Percentiles rank a stretch among this genome's conserved stretches.
Evolutionary conservation across 2,797 vertebrate genomes (phyloP).

Genomic region (Prionace glauca): DNA sequence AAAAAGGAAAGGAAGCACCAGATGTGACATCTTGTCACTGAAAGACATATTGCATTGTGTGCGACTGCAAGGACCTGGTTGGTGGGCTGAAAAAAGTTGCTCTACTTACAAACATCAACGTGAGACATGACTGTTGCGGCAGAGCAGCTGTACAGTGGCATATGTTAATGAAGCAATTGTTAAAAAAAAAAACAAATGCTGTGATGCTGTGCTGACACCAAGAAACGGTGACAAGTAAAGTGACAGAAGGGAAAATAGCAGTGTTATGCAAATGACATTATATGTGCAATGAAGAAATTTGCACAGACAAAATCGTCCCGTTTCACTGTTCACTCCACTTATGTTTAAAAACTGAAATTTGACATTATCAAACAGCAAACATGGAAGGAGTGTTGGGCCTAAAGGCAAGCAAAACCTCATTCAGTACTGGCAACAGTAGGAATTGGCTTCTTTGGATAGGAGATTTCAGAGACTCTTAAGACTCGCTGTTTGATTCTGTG

Average conservation of each 20-base stretch:
- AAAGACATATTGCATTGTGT: background rate
- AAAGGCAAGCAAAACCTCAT: background rate
- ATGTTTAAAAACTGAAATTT: background rate
- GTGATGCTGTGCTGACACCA: background rate
- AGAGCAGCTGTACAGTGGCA: background rate
- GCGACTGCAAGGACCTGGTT: background rate
- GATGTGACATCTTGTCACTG: too few relatives aligned
- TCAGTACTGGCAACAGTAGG: background rate
- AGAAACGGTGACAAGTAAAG: background rate
- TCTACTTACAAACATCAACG: background rate
- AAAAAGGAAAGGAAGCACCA: background rate
- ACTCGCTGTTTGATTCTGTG: background rate
- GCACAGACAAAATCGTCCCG: background rate
- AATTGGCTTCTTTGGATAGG: background rate
- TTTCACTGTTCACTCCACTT: background rate
- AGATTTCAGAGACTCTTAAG: background rate
- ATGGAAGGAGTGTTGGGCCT: too few relatives aligned
- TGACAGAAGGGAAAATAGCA: constrained; percentile 7
- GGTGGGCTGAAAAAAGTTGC: background rate
- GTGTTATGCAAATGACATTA: background rate
- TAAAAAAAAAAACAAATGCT: background rate
- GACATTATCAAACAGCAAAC: background rate
- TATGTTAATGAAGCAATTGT: background rate
- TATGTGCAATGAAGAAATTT: background rate
- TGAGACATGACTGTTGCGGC: background rate